Percentiles rank a stretch among this genome's conserved stretches.
phyloP scores from a whole-genome alignment of 1,140 invertebrate species.

The Papilio dardanus region DNA sequence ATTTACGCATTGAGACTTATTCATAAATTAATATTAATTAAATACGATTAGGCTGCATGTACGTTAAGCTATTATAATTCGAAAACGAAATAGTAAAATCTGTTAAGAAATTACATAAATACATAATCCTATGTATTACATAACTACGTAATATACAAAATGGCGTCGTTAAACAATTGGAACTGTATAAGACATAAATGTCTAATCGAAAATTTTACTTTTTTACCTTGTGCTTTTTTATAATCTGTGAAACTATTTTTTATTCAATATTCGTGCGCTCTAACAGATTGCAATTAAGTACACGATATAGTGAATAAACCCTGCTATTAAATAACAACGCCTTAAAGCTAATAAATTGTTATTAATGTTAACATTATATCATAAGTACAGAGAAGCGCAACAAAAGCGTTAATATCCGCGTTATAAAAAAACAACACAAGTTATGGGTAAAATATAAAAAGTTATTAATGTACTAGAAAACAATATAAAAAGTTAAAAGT shows the following conservation, averaged over 20 bases:
- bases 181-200: too few species aligned
- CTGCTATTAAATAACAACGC: conserved; percentile 43
- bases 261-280: too few species aligned
- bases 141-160: too few species aligned
- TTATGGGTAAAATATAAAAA: conserved; percentile 2
- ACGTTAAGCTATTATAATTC: too few species aligned
- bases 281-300: conserved; percentile 41
- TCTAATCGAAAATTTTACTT: too few species aligned
- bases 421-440: conserved; percentile 42
- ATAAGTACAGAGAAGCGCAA: conserved; percentile 35
- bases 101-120: too few species aligned
- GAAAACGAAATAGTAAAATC: too few species aligned
- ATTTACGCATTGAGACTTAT: conserved; percentile 48
- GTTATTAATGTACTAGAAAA: conserved; percentile 4
- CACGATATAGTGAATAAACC: conserved; percentile 39
- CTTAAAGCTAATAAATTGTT: conserved; percentile 42
- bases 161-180: too few species aligned
- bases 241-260: too few species aligned
- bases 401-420: conserved; percentile 38
- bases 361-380: conserved; percentile 42
- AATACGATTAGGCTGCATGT: conserved; percentile 36
- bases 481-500: not conserved
- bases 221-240: too few species aligned
- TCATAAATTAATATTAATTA: conserved; percentile 44
- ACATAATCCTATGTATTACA: too few species aligned